Conservation (phyloP, 2,797 vertebrate species). For the Iguana delicatissima region DNA sequence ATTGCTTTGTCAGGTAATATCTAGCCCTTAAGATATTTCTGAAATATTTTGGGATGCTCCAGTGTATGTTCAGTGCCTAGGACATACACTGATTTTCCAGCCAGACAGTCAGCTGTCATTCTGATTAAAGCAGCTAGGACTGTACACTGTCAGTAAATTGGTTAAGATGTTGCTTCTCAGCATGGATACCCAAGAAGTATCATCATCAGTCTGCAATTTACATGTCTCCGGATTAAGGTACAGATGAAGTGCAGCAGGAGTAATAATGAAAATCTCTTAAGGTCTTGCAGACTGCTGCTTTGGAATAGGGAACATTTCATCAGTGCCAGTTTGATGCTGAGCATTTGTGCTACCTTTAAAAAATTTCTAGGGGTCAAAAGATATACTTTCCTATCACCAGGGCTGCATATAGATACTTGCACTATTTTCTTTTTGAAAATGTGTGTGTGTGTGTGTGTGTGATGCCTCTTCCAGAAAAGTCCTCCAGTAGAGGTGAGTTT, state of each 20-base stretch:
- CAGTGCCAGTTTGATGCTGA: constrained; percentile 39
- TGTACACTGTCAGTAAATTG: constrained; percentile 60
- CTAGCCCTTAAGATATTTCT: neutral
- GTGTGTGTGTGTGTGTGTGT: neutral
- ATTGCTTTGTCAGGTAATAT: neutral
- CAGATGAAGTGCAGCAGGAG: constrained; percentile 22
- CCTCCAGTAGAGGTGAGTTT: no score
- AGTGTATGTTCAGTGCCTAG: no score
- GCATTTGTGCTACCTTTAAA: constrained; percentile 33
- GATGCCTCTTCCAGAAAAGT: no score
- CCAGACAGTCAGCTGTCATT: constrained; percentile 31
- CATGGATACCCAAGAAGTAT: constrained; percentile 7
- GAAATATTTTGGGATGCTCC: neutral
- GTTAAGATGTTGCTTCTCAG: constrained; percentile 53
- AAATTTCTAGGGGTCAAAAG: neutral
- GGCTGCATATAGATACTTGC: neutral
- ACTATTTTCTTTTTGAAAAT: no score
- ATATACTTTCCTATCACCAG: neutral
- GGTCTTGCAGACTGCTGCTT: constrained; percentile 37
- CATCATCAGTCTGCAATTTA: constrained; percentile 55
- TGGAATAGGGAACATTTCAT: constrained; percentile 33
- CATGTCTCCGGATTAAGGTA: constrained; percentile 61
- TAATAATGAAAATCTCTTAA: constrained; percentile 52
- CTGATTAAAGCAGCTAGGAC: constrained; percentile 44
- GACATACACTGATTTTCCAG: constrained; percentile 13